These are phyloP conservation scores for Salpingus planirostris DNA, from an alignment of 2,888 invertebrate genomes.

Conservation along the genomic window DNA sequence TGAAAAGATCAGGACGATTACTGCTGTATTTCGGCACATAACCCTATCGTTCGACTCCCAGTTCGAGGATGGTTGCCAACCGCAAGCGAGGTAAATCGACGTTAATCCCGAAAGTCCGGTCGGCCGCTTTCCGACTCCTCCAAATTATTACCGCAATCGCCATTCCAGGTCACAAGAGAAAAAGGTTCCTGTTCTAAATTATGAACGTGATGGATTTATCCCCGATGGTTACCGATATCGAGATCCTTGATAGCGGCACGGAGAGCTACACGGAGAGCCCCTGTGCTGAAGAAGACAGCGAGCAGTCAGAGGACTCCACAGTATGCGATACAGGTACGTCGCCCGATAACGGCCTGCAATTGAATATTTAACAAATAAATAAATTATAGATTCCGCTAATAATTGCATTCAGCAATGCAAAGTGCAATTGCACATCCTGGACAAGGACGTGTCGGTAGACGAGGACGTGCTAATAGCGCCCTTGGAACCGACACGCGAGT, in stretches of 20 bases:
- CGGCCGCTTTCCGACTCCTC: too few relatives aligned
- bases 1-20: too few relatives aligned
- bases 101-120: too few relatives aligned
- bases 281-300: slow-evolving; percentile 26
- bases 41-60: too few relatives aligned
- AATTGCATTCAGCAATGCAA: slow-evolving; percentile 3
- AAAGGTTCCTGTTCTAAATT: slow-evolving; percentile 21
- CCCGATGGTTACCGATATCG: slow-evolving; percentile 23
- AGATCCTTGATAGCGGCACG: slow-evolving; percentile 30
- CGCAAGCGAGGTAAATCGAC: slow-evolving; percentile 27
- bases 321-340: slow-evolving; percentile 24
- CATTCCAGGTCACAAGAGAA: slow-evolving; percentile 23
- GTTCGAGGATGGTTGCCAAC: slow-evolving; percentile 20
- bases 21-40: too few relatives aligned
- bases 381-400: slow-evolving; percentile 9
- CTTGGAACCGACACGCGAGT: slow-evolving; percentile 20
- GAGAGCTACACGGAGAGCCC: slow-evolving; percentile 30
- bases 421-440: slow-evolving; percentile 17
- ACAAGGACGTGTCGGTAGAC: slow-evolving; percentile 30
- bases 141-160: not conserved
- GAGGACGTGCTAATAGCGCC: slow-evolving; percentile 26
- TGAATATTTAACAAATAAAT: slow-evolving; percentile 1
- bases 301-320: slow-evolving; percentile 24
- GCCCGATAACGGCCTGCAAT: too few relatives aligned
- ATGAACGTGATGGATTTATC: slow-evolving; percentile 28